Evolutionary conservation across 2,113 vertebrate species (phyloP).

Genomic region (Callionymus lyra): DNA sequence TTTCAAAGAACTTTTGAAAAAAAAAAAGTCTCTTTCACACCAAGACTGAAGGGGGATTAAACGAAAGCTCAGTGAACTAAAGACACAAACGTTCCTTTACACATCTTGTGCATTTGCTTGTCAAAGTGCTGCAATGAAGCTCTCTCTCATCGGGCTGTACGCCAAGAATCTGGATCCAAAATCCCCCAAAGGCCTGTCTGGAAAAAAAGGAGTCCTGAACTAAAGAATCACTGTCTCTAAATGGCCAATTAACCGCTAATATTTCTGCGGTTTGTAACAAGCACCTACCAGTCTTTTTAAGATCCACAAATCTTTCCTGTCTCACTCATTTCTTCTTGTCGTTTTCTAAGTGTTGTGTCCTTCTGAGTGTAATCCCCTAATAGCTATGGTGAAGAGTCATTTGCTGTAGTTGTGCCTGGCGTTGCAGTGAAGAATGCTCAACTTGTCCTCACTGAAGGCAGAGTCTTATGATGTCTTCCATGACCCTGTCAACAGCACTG

Average conservation of each 20-base stretch:
- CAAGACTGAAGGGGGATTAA: constrained; percentile 41
- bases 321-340: too few relatives aligned
- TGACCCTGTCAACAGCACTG: too few relatives aligned
- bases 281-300: not conserved
- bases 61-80: constrained; percentile 21
- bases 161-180: constrained; percentile 28
- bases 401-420: constrained; percentile 26
- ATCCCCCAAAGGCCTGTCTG: constrained; percentile 12
- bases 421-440: constrained; percentile 26
- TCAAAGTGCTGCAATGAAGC: constrained; percentile 43
- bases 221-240: not conserved
- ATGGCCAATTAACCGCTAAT: constrained; percentile 1
- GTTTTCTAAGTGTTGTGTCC: not conserved
- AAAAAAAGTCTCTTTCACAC: constrained; percentile 46
- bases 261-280: constrained; percentile 1
- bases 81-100: constrained; percentile 56
- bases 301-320: not conserved
- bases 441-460: too few relatives aligned
- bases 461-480: too few relatives aligned
- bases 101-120: constrained; percentile 57
- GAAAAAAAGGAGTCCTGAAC: constrained; percentile 4
- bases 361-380: constrained; percentile 17
- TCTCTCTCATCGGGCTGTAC: constrained; percentile 14
- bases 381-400: constrained; percentile 24
- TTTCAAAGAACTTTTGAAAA: constrained; percentile 41